Evolutionary conservation across 1,140 invertebrate species (phyloP).

Genomic region (Hycleus cichorii): DNA sequence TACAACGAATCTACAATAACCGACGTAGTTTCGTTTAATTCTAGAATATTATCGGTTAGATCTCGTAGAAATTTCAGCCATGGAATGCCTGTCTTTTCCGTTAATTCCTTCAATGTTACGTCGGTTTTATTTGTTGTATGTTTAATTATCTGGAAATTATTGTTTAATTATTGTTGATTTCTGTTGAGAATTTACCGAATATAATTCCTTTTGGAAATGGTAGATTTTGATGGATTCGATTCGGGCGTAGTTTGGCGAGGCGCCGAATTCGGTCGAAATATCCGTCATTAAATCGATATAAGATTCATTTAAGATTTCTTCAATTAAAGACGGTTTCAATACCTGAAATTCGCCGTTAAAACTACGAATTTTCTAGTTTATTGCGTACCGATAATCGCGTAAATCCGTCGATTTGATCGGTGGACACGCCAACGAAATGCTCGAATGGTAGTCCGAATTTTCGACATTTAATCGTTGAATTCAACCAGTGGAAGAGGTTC

Average conservation of each 20-base stretch:
- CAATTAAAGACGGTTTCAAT: too few species aligned
- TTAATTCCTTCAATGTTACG: too few species aligned
- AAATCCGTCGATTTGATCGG: not conserved
- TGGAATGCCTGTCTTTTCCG: conserved; percentile 1
- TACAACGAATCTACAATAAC: too few species aligned
- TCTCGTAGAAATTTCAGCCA: conserved; percentile 22
- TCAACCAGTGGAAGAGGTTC: conserved; percentile 59
- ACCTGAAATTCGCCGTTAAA: not conserved
- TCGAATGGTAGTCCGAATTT: conserved; percentile 64
- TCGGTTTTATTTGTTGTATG: too few species aligned
- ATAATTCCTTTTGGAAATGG: conserved; percentile 4
- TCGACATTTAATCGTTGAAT: conserved; percentile 69
- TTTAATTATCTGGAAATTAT: not conserved
- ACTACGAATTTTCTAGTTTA: not conserved
- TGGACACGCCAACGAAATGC: not conserved
- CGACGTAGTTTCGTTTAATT: too few species aligned
- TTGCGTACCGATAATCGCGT: not conserved
- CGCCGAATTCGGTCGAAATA: conserved; percentile 1
- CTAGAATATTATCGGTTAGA: conserved; percentile 4
- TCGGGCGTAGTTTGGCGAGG: not conserved
- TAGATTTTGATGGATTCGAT: conserved; percentile 1
- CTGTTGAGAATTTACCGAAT: not conserved
- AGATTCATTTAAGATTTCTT: not conserved
- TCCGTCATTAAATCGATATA: conserved; percentile 2
- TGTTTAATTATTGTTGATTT: not conserved